phyloP scores from a whole-genome alignment of 2,797 vertebrate genomes.

The Bufotes viridis region DNA sequence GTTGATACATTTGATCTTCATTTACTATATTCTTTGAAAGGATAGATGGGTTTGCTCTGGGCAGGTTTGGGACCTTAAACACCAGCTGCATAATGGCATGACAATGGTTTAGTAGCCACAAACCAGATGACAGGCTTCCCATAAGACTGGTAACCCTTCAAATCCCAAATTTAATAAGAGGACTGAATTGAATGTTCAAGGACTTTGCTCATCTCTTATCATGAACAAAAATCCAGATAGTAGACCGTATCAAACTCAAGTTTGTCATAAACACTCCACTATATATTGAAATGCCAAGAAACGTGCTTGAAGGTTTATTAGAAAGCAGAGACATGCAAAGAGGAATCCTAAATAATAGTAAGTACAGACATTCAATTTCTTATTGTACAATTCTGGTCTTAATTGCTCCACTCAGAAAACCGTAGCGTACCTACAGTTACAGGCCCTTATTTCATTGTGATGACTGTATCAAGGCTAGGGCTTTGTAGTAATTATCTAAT shows the following conservation, averaged over 20 bases:
- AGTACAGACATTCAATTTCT: slow-evolving; percentile 66
- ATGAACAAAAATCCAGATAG: background rate
- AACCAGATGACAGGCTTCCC: no score
- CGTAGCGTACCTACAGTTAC: slow-evolving; percentile 60
- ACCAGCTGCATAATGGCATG: no score
- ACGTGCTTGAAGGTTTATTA: slow-evolving; percentile 67
- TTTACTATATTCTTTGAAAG: no score
- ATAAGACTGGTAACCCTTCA: no score
- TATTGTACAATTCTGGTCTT: slow-evolving; percentile 61
- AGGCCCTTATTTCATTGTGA: slow-evolving; percentile 51
- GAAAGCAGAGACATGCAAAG: slow-evolving; percentile 60
- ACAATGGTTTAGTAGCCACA: no score
- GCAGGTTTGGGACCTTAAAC: no score
- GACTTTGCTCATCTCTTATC: background rate
- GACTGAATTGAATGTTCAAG: no score
- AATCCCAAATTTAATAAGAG: no score
- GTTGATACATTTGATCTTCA: no score
- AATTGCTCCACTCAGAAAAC: slow-evolving; percentile 61
- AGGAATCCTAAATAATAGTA: slow-evolving; percentile 66
- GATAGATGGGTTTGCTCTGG: no score
- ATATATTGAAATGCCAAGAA: slow-evolving; percentile 65
- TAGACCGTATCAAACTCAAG: slow-evolving; percentile 18
- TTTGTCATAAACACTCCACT: slow-evolving; percentile 60
- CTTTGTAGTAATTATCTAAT: slow-evolving; percentile 55
- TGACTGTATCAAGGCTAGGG: slow-evolving; percentile 43